Conservation (phyloP, 1,140 invertebrate species). For the Trichonephila clavipes region DNA sequence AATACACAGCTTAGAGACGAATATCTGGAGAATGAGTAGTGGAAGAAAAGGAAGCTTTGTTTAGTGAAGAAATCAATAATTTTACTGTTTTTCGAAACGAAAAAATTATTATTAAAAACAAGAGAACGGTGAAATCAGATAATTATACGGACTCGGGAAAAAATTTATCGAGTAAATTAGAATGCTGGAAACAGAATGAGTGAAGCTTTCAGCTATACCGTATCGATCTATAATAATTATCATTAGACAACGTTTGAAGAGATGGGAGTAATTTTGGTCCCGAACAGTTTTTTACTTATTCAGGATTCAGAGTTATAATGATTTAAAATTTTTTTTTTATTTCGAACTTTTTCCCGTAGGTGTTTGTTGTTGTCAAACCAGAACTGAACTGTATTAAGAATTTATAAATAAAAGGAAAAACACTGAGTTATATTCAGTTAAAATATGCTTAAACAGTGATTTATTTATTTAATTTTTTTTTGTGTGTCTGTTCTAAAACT, state of each 20-base stretch:
- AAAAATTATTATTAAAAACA: slow-evolving; percentile 4
- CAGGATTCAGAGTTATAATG: too few relatives aligned
- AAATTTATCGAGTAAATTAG: background rate
- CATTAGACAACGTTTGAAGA: background rate
- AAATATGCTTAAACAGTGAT: too few relatives aligned
- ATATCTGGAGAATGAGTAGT: background rate
- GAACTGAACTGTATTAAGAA: too few relatives aligned
- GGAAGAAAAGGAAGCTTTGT: background rate
- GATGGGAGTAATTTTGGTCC: background rate
- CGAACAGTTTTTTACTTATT: background rate
- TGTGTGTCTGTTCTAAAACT: too few relatives aligned
- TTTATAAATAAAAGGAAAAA: too few relatives aligned
- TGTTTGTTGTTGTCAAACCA: too few relatives aligned
- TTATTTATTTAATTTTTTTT: too few relatives aligned
- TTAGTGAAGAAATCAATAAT: background rate
- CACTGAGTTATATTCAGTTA: too few relatives aligned
- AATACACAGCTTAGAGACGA: background rate
- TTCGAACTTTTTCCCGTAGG: too few relatives aligned
- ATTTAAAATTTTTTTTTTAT: too few relatives aligned
- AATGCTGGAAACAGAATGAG: background rate
- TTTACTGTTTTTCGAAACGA: background rate
- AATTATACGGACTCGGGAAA: background rate
- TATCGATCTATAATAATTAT: background rate
- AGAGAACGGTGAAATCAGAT: background rate
- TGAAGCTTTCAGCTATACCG: background rate